Conservation (phyloP, 2,113 vertebrate species). For the Pachypanchax playfairii region DNA sequence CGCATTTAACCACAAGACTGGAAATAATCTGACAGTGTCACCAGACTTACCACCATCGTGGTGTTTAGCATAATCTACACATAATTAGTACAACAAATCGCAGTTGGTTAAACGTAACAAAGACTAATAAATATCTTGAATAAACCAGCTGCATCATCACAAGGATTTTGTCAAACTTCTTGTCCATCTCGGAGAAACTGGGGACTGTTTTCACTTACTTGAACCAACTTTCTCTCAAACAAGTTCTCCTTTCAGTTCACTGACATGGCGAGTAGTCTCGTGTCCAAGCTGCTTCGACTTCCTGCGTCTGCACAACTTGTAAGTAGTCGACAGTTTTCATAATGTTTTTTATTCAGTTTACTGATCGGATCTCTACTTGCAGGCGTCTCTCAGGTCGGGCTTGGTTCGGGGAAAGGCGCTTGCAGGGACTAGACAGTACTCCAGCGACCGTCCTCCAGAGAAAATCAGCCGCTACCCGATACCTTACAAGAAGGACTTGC, state of each 20-base stretch:
- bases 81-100: too few relatives aligned
- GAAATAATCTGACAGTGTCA: neutral
- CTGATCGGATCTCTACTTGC: neutral
- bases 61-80: neutral
- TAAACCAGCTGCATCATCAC: neutral
- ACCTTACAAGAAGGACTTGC: constrained; percentile 85
- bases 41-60: too few relatives aligned
- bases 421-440: constrained; percentile 29
- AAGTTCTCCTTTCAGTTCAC: neutral
- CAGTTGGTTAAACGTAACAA: neutral
- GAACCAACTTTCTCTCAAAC: neutral
- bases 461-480: constrained; percentile 79
- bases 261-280: constrained; percentile 61
- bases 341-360: neutral
- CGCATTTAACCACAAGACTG: too few relatives aligned
- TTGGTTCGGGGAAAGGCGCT: constrained; percentile 1
- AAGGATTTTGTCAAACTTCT: constrained; percentile 9
- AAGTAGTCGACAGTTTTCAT: constrained; percentile 29
- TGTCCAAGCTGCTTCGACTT: constrained; percentile 46
- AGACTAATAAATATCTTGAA: neutral
- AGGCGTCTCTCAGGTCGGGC: constrained; percentile 35
- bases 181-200: neutral
- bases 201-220: neutral
- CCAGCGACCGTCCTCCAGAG: constrained; percentile 53
- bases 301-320: constrained; percentile 43